phyloP scores from a whole-genome alignment of 2,113 vertebrate genomes.

The Empidonax traillii region DNA sequence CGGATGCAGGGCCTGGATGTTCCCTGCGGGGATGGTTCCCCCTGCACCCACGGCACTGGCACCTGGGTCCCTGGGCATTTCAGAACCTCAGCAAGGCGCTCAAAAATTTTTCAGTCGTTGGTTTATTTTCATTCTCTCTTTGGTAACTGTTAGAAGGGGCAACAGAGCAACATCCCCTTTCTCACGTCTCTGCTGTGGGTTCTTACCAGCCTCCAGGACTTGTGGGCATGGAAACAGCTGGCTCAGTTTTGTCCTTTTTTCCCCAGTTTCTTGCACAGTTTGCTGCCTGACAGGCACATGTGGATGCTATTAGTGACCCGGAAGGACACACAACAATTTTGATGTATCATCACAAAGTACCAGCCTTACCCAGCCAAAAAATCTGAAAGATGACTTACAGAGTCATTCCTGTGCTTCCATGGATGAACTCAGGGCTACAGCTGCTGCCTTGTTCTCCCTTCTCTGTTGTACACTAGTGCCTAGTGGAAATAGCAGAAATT shows the following conservation, averaged over 20 bases:
- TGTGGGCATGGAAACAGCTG: neutral
- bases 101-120: too few relatives aligned
- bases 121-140: neutral
- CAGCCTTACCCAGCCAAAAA: neutral
- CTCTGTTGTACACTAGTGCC: neutral
- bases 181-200: neutral
- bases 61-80: fast-evolving
- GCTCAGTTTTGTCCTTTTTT: neutral
- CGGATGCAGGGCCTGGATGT: fast-evolving
- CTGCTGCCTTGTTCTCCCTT: neutral
- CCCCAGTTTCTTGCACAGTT: neutral
- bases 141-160: neutral
- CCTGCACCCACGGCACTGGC: fast-evolving
- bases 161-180: neutral
- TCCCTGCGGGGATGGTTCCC: neutral
- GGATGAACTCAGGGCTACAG: too few relatives aligned
- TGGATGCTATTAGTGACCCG: neutral
- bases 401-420: neutral
- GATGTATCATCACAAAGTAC: neutral
- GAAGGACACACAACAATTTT: neutral
- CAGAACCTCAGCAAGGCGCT: neutral
- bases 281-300: neutral
- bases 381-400: neutral
- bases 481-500: neutral
- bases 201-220: fast-evolving